Evolutionary conservation across 2,888 invertebrate genomes (phyloP).

Genomic region (Macrostomum cliftonense): DNA sequence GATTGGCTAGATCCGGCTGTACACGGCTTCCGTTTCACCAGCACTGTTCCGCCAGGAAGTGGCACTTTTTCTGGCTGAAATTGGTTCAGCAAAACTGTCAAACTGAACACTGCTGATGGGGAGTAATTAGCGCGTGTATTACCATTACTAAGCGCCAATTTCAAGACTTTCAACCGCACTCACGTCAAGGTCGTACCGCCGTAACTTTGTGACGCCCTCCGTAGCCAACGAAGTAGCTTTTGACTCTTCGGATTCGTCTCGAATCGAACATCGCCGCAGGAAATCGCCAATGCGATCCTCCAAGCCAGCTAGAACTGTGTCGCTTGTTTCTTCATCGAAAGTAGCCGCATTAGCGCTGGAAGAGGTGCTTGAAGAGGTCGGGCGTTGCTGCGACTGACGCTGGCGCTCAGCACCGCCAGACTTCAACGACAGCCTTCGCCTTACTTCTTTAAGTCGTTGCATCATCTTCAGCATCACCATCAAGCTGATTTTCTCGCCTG

Average conservation of each 20-base stretch:
- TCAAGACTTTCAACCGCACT: too few species aligned
- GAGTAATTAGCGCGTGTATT: too few species aligned
- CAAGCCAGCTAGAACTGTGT: slow-evolving; percentile 18
- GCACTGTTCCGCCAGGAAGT: slow-evolving; percentile 28
- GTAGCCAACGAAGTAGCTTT: not conserved
- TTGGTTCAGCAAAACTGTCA: too few species aligned
- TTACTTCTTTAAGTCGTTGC: not conserved
- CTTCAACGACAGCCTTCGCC: not conserved
- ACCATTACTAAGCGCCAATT: too few species aligned
- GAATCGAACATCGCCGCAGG: not conserved
- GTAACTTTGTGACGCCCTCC: slow-evolving; percentile 15
- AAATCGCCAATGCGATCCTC: slow-evolving; percentile 14
- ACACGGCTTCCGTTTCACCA: slow-evolving; percentile 22
- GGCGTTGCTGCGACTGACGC: not conserved
- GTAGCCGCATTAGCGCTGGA: not conserved
- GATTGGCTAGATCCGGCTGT: slow-evolving; percentile 10
- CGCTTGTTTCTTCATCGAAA: slow-evolving; percentile 29
- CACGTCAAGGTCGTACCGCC: slow-evolving; percentile 18
- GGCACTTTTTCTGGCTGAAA: slow-evolving; percentile 23
- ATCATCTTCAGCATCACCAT: slow-evolving; percentile 4
- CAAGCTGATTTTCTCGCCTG: not conserved
- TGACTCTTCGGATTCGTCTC: not conserved
- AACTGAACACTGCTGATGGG: too few species aligned
- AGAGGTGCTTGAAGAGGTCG: not conserved
- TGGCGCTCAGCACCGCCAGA: not conserved